Evolutionary conservation across 2,888 invertebrate species (phyloP).

Genomic region (Drosophila anomalata): DNA sequence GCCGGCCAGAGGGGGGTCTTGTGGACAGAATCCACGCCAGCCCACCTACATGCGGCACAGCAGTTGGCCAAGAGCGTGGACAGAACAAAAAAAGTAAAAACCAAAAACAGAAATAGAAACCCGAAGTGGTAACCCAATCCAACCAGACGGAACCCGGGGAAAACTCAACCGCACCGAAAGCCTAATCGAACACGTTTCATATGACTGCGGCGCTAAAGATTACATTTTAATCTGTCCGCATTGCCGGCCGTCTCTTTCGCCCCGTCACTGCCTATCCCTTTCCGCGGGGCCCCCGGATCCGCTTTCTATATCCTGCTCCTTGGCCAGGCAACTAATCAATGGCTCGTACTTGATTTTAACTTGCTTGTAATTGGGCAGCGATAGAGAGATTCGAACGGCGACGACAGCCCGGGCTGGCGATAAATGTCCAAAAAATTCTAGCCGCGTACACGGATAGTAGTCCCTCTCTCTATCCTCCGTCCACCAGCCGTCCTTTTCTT

Average conservation of each 20-base stretch:
- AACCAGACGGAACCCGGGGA: not conserved
- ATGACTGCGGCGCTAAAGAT: constrained; percentile 79
- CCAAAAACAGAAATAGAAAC: constrained; percentile 13
- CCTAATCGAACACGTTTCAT: constrained; percentile 79
- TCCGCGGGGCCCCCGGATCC: not conserved
- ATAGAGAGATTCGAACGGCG: constrained; percentile 65
- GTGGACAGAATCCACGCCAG: constrained; percentile 17
- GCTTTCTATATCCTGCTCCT: constrained; percentile 3
- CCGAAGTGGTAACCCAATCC: constrained; percentile 27
- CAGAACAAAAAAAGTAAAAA: not conserved
- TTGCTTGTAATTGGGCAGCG: constrained; percentile 77
- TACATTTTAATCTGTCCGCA: constrained; percentile 73
- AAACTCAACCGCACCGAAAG: constrained; percentile 41
- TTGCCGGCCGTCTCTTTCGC: constrained; percentile 6
- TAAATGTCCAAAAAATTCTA: constrained; percentile 74
- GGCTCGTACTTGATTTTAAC: constrained; percentile 78
- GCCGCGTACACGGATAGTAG: constrained; percentile 55
- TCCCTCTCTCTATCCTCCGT: not conserved
- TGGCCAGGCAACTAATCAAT: constrained; percentile 70
- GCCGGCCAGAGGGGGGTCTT: constrained; percentile 34
- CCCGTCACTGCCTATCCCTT: constrained; percentile 6
- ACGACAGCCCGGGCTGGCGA: constrained; percentile 64
- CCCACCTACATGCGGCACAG: constrained; percentile 71
- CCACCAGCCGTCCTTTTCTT: constrained; percentile 16
- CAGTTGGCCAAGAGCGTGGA: constrained; percentile 62